Evolutionary conservation across 2,888 invertebrate species (phyloP).

Genomic region (Nesidiocoris tenuis): DNA sequence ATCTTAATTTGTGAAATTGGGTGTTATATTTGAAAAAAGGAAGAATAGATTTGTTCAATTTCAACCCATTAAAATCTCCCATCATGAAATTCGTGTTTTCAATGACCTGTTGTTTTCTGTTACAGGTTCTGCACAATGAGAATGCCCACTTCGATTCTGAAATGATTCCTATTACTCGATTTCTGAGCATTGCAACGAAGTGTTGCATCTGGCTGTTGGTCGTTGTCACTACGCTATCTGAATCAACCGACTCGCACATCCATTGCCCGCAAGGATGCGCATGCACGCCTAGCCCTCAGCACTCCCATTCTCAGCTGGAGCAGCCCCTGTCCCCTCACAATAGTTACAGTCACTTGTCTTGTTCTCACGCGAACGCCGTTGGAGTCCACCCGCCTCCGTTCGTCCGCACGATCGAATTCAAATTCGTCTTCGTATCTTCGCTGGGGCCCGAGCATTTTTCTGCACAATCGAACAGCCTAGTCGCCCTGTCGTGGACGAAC

Average conservation of each 20-base stretch:
- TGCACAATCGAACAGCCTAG: slow-evolving; percentile 20
- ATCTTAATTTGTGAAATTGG: too few species aligned
- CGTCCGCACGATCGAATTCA: slow-evolving; percentile 33
- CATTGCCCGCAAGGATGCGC: slow-evolving; percentile 44
- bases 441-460: slow-evolving; percentile 9
- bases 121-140: not conserved
- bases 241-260: slow-evolving; percentile 8
- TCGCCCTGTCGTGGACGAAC: slow-evolving; percentile 47
- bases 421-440: slow-evolving; percentile 27
- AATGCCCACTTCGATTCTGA: slow-evolving; percentile 13
- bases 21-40: too few species aligned
- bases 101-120: not conserved
- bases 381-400: slow-evolving; percentile 31
- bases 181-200: not conserved
- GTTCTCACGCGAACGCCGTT: slow-evolving; percentile 34
- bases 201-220: not conserved
- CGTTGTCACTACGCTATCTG: not conserved
- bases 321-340: not conserved
- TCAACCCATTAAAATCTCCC: too few species aligned
- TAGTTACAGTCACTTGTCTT: slow-evolving; percentile 25
- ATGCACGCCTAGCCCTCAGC: slow-evolving; percentile 41
- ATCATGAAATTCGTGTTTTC: too few species aligned
- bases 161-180: slow-evolving; percentile 10
- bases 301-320: slow-evolving; percentile 2
- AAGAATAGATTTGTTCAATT: too few species aligned